Conservation (phyloP, 64 coral and sea anemone genomes). For the Pocillopora verrucosa region DNA sequence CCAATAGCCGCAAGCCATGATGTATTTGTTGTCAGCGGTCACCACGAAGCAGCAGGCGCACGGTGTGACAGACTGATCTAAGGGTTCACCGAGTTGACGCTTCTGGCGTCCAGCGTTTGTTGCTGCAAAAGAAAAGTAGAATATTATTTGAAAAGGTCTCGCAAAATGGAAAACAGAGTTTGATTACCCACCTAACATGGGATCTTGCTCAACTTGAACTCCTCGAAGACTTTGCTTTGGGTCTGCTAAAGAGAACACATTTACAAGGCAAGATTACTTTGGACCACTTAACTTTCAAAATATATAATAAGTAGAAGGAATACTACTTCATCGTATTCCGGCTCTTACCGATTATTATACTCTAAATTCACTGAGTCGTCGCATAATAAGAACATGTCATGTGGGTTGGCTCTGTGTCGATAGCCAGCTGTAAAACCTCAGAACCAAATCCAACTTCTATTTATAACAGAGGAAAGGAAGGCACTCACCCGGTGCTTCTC, state of each 20-base stretch:
- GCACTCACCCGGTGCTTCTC: neutral
- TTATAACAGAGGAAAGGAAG: neutral
- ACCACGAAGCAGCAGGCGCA: slow-evolving; percentile 90
- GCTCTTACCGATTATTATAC: too few relatives aligned
- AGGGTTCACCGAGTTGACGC: slow-evolving; percentile 88
- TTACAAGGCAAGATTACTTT: neutral
- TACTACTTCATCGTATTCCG: too few relatives aligned
- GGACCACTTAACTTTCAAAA: neutral
- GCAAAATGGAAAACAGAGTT: neutral
- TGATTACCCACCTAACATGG: slow-evolving; percentile 64
- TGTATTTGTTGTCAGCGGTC: slow-evolving; percentile 80
- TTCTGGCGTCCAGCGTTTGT: slow-evolving; percentile 66
- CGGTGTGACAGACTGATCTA: slow-evolving; percentile 95
- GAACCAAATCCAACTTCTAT: neutral
- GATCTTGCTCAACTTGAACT: slow-evolving; percentile 90
- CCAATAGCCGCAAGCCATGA: slow-evolving; percentile 99
- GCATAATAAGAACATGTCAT: too few relatives aligned
- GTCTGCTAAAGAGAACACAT: slow-evolving; percentile 13
- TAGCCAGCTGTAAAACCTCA: neutral
- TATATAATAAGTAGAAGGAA: neutral
- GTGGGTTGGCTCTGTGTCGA: too few relatives aligned
- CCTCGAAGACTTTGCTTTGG: slow-evolving; percentile 68
- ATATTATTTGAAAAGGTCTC: neutral
- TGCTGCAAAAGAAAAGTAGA: neutral
- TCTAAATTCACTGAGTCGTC: too few relatives aligned